Evolutionary conservation across 1,140 invertebrate species (phyloP), one percentile per base, ranked within the genome.

Genomic region (Neocloeon triangulifer): DNA sequence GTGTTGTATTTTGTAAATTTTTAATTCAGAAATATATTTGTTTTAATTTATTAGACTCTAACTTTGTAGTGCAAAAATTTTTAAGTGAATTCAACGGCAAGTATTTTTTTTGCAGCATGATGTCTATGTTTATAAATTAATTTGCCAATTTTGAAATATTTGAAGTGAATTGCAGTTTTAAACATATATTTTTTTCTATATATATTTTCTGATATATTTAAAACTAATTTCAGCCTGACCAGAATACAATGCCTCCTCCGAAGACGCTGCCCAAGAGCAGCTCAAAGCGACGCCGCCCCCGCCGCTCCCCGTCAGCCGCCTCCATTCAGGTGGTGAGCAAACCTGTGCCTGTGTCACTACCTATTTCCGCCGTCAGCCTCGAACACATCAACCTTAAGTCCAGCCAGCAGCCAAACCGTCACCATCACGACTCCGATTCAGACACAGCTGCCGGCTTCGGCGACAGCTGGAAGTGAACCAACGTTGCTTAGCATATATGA

Each of bases 361-460:
- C n/a, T n/a, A 14, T 16, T 16, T 29, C 27, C 10, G 27, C 27
- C 19, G 10, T 29, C 9, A 14, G 14, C 9, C 14, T 16, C 3
- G 12, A 23, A 12, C 8, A 12, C 12, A 12, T 8, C 12, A 29
- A 15, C 23, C 22, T 31, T 5, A 19, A 14, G n/a, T 2, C 12
- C 13, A 38, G 25, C 27, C n/a, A 23, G 5, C 27, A 30, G 23
- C 30, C 21, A 19, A 38, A 39, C 32, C 19, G 32, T 16, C 33
- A 37, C 33, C 25, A 37, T 10, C 59, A 61, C 38, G 74, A 77
- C 39, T 76, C 74, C 2, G 73, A 76, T 44, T 78, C 74, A 1
- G 76, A 80, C 42, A 69, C 67, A n/a, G 74, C 73, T n/a, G 73
- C 64, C 43, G 76, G 76, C 2, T 80, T 80, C 44, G 74, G 73